Base-by-base conservation (phyloP, 2,113 vertebrate genomes). In the Hystrix cristata region DNA sequence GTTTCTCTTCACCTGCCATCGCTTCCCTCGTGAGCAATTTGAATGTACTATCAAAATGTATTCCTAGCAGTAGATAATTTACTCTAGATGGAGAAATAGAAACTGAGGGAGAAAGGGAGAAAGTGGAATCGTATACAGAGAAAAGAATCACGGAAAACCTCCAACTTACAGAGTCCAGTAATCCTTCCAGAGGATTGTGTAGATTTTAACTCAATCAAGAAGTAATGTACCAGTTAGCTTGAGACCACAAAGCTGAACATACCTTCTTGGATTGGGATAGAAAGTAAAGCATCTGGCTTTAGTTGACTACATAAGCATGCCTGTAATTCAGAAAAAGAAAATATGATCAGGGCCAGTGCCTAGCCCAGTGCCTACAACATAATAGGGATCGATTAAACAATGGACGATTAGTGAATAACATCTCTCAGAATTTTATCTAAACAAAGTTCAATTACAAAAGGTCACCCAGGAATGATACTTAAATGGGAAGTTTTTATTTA, bases 261-360 rank as follows among this genome's bases (percentile, higher is more conserved):
- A 51, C 23, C 67, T n/a, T 83, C 60, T 57, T 55, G 43, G 74
- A 38, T 46, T 83, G 55, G 48, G 74, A 81, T 16, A 95, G 59
- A 86, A 80, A 48, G 67, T 46, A 59, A 90, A 13, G 60, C 31
- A 31, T 78, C 67, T 87, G 89, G 65, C 60, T 95, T 76, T 71
- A 38, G n/a, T 94, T 91, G 71, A 69, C 84, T 48, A 89, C 21
- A 51, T 60, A 55, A 83, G 12, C 6, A 60, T 29, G 87, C 84
- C 88, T 38, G 74, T 74, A 87, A 83, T 81, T 93, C 48, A 96
- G 86, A 64, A 85, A 95, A 90, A 60, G 55, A 94, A 94, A 84
- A 91, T 53, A 86, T 0, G 87, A 48, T 64, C 46, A 89, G 4
- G 29, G 12, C 31, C 14, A 62, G 15, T 84, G n/a, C 29, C 43